Evolutionary conservation across 2,797 vertebrate species (phyloP), one percentile per base, ranked within the genome.

Genomic region (Spinus pinus): DNA sequence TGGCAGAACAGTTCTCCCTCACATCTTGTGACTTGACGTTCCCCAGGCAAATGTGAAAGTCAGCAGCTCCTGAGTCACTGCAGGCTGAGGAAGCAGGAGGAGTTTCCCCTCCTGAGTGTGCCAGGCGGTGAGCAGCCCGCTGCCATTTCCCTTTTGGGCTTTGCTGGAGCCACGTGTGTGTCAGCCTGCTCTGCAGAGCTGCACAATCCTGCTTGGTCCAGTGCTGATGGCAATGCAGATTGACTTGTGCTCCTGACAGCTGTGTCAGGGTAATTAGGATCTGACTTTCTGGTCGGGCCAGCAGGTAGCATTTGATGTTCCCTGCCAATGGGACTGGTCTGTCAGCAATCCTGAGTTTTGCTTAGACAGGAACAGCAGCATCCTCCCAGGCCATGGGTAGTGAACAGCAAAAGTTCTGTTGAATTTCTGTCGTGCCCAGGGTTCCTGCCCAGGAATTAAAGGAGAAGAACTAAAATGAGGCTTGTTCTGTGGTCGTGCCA

Each of bases 261-360:
- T 37, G 10, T 65, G 73, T 35, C 24, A 4, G 22, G 50, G 9
- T 90, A 70, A 71, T 90, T 86, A 81, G 51, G 15, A 46, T 64
- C 35, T 33, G 75, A 56, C 44, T 77, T 84, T 44, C 70, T 86
- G 4, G 1, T 78, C 2, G 1, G 60, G 42, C 75, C 56, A 77
- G 23, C 86, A 44, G 69, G 60, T 28, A 87, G 64, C 44, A 19
- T 75, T 73, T 84, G 70, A 79, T 79, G 54, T 72, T 75, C 51
- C 53, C 62, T 81, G 53, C 58, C 47, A 49, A 13, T 28, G 50
- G 61, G 49, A 60, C 57, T 80, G 33, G 62, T 86, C 88, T 81
- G 81, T 92, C 83, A 92, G 78, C 74, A 82, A 28, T 85, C 74
- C 49, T 67, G 70, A 66, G 18, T 53, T 92, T 49, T 85, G 74